phyloP scores from a whole-genome alignment of 2,888 invertebrate species.

The Ceriagrion tenellum region DNA sequence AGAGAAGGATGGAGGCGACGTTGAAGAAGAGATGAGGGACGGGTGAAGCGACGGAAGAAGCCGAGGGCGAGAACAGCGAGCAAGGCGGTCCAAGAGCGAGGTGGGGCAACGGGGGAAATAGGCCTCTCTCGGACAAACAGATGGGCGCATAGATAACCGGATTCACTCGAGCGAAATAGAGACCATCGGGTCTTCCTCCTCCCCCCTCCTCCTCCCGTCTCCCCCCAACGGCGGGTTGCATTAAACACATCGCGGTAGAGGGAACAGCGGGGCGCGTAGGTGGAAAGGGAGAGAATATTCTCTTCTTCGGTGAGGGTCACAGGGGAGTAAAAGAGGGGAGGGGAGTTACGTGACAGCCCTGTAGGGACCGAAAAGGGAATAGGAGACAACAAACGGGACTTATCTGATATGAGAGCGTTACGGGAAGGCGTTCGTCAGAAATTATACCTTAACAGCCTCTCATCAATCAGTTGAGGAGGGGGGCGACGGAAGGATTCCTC shows the following conservation, averaged over 20 bases:
- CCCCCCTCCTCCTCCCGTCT: neutral
- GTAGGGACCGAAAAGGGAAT: too few relatives aligned
- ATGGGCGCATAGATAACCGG: constrained; percentile 3
- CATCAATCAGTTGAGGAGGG: too few relatives aligned
- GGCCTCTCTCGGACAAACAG: neutral
- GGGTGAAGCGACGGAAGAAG: neutral
- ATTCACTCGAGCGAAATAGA: neutral
- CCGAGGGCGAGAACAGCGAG: neutral
- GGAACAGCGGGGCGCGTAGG: neutral
- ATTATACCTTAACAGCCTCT: too few relatives aligned
- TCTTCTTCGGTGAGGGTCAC: neutral
- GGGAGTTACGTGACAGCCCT: neutral
- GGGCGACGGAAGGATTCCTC: too few relatives aligned
- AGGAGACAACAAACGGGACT: too few relatives aligned
- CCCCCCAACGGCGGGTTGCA: neutral
- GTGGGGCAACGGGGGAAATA: neutral
- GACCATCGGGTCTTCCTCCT: neutral
- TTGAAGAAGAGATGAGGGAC: neutral
- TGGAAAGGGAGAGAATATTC: neutral
- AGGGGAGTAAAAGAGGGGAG: neutral
- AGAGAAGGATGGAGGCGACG: neutral
- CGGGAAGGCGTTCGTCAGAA: too few relatives aligned
- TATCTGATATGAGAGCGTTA: too few relatives aligned
- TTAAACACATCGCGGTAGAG: neutral
- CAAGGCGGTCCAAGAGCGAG: too few relatives aligned